Evolutionary conservation across 2,888 invertebrate genomes (phyloP), one percentile per base, ranked within the genome.

Genomic region (Drosophila meridiana): DNA sequence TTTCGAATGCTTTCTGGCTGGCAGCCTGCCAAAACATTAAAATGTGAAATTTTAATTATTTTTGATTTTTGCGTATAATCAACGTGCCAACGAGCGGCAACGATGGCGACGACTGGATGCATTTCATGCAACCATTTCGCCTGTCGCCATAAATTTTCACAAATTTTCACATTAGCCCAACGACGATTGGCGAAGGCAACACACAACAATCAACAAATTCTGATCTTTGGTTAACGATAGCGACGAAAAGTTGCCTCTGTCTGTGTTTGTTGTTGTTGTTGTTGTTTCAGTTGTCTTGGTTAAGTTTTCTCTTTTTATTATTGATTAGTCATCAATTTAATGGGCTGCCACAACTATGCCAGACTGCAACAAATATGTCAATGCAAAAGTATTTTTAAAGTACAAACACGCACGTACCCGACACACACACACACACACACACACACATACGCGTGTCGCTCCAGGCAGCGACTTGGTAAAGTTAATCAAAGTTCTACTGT

Each of bases 61-160:
- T 89, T 89, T 89, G 89, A 89, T 89, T 89, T 90, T 87, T 89
- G 87, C 89, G 83, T 85, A 83, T 90, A 90, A 90, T 90, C 89
- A 89, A 87, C 89, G 81, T 87, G 88, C 79, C 87, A 84, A 85
- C 79, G 77, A 64, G 75, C 66, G 69, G 48, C 69, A 62, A 71
- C 65, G 61, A 57, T 47, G 69, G 57, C 74, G 56, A 74, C 66
- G 59, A 73, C 76, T 79, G 75, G 71, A 79, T 78, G 78, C 80
- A 79, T 67, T 63, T 78, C 63, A 50, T 66, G 76, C 82, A 65
- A 71, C 59, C 87, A 76, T 74, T 77, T 74, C 70, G 88, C 73
- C 80, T 86, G 89, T 85, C 89, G 83, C 80, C 89, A 86, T 86
- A 83, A 83, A 89, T 89, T 89, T 83, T 70, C 65, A 67, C 88